phyloP scores from a whole-genome alignment of 2,797 vertebrate genomes.

The Halcyon leucocephala region DNA sequence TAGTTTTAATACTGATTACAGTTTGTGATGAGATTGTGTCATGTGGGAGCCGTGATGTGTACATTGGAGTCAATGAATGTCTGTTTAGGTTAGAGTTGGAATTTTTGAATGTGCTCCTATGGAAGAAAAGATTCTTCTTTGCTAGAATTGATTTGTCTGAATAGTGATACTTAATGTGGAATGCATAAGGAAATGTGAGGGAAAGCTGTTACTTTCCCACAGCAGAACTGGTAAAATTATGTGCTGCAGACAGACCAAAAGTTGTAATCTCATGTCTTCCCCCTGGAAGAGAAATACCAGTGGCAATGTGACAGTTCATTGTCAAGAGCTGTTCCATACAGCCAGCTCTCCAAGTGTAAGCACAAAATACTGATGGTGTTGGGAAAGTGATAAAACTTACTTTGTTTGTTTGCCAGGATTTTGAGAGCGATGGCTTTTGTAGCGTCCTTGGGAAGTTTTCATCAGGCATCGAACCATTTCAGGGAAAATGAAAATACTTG shows the following conservation, averaged over 20 bases:
- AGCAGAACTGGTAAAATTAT: not conserved
- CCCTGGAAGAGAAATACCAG: not conserved
- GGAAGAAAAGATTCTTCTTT: not conserved
- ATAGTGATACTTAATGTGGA: not conserved
- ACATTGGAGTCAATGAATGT: not conserved
- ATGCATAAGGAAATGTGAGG: not conserved
- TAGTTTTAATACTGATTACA: not conserved
- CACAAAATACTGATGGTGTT: not conserved
- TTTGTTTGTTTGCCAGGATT: not conserved
- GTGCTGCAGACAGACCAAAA: not conserved
- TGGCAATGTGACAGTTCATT: not conserved
- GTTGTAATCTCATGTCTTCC: not conserved
- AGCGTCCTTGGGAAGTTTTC: not conserved
- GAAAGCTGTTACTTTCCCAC: not conserved
- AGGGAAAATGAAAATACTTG: not conserved
- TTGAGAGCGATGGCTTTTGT: not conserved
- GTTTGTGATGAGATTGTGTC: not conserved
- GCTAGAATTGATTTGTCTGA: not conserved
- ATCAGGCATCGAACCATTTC: not conserved
- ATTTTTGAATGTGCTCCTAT: not conserved
- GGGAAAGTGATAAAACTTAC: not conserved
- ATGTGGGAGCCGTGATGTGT: not conserved
- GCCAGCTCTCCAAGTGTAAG: not conserved
- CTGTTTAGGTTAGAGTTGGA: not conserved
- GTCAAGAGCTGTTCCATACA: not conserved